Base-by-base conservation (phyloP, 2,797 vertebrate genomes). In the Hozukius guyotensis region DNA sequence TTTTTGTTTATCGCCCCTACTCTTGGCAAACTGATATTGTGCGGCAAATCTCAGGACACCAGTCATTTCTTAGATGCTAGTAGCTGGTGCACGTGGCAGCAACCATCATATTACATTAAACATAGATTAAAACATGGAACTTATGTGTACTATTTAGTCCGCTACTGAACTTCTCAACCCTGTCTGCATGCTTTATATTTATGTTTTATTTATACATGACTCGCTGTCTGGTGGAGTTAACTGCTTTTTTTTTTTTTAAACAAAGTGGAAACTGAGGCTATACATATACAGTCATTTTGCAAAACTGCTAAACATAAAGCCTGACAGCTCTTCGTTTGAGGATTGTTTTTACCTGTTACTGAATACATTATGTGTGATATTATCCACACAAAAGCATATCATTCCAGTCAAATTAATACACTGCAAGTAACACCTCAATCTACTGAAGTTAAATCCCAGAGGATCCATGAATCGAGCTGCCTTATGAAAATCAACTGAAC, bases 201-300 rank as follows among this genome's bases (percentile, higher is more conserved):
- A 1, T 52, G 11, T 61, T 78, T 80, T 59, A 82, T 81, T 85
- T 34, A 82, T 63, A 65, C 10, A 52, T 52, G 32, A 76, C 29
- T 81, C 32, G 11, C n/a, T 55, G 56, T 80, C 38, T 77, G 75
- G 11, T 57, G 16, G 25, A 77, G 29, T 67, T 55, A 60, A 46
- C 18, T 59, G 67, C n/a, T 11, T 72, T 38, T 72, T 69, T 55
- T 18, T 1, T 52, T 69, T 60, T 18, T 1, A 52, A 62, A 32
- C 24, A 55, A 71, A 61, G 52, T 62, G 53, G 4, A 34, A 10
- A 25, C 32, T 65, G 25, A 46, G 34, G 10, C 5, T 55, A 25
- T 22, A 32, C 1, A 31, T 20, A n/a, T 14, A 25, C 34, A 36
- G 34, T 36, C 20, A 67, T n/a, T 72, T 9, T 77, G 18, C 32